Base-by-base conservation (phyloP, 2,888 invertebrate species). In the Rhingia rostrata region DNA sequence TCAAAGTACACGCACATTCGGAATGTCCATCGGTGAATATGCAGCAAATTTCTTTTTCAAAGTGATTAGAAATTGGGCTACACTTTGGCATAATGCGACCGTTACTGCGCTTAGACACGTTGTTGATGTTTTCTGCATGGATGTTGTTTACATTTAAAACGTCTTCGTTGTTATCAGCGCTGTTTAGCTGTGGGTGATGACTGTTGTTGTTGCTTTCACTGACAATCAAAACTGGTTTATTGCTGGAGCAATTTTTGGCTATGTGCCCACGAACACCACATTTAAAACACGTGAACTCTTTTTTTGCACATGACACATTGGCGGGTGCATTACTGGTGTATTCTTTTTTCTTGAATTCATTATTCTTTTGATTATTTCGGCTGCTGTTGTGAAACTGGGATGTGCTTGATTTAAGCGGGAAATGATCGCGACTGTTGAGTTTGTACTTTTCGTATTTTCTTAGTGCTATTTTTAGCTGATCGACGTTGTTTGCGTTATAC, bases 181-280 rank as follows among this genome's bases (percentile, higher is more conserved):
- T 47, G 47, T 14, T 47, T 47, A 47, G 47, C 47, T 47, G 47
- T 47, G 4, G 47, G 4, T 47, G 47, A 5, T 47, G 22, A 14
- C 47, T 53, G 45, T 9, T 47, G 47, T 22, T 37, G 61, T 32
- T 49, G 30, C 6, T 66, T 47, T 47, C 47, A 47, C 47, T 47
- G 47, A 54, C 33, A 35, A 33, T 73, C 47, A 63, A 63, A 63
- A 73, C 73, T 47, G 67, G 45, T 12, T 67, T 77, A 43, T 54
- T 69, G 30, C 7, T 66, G 43, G 51, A 45, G 37, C 77, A 82
- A 72, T 61, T 56, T 56, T 54, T 63, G 14, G 74, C 49, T 7
- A 64, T 70, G 53, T 82, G 75, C 12, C 70, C 70, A 49, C 37
- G 58, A 41, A 60, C 39, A 43, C 75, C 75, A 54, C 82, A 77